Base-by-base conservation (phyloP, 2,113 vertebrate species). In the Apeltes quadracus region DNA sequence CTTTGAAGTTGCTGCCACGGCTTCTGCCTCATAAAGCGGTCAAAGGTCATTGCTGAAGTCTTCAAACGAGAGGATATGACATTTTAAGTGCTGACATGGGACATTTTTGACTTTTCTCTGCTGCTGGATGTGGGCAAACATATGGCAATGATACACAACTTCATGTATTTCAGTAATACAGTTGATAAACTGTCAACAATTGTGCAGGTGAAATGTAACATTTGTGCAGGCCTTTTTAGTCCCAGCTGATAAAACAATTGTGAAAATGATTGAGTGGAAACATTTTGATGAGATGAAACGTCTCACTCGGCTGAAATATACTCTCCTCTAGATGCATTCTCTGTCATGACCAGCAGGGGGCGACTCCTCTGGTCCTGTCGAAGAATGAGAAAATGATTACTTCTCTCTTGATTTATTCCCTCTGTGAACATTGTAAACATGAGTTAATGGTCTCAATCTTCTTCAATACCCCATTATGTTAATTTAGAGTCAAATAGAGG, bases 1-100 rank as follows among this genome's bases (percentile, higher is more conserved):
- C 54, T 87, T 81, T 85, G 84, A 90, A 79, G 64, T 78, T 73
- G 67, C 41, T 53, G 25, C 51, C 20, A 27, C 10, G 20, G 65
- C 67, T 72, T 67, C 65, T 61, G 51, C 78, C 76, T 62, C 34
- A 79, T 29, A 50, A 72, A 72, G 23, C 43, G 55, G 83, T 73
- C 77, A 84, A 78, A 83, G 75, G 70, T 88, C 36, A 62, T 9
- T 7, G 14, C 61, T 62, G 41, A 77, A 76, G 61, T 59, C 59
- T 75, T 38, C 82, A 66, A 73, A 76, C 46, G 78, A 39, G 67
- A 81, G 58, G 55, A 79, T 83, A 25, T 78, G 50, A 82, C 69
- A 69, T 84, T 72, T 80, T 70, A 79, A 73, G 22, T 66, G 71
- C 38, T 25, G 58, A 74, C 3, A 12, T 2, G 1, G 46, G 32